Evolutionary conservation across 2,113 vertebrate genomes (phyloP).

Genomic region (Lophura nycthemera): DNA sequence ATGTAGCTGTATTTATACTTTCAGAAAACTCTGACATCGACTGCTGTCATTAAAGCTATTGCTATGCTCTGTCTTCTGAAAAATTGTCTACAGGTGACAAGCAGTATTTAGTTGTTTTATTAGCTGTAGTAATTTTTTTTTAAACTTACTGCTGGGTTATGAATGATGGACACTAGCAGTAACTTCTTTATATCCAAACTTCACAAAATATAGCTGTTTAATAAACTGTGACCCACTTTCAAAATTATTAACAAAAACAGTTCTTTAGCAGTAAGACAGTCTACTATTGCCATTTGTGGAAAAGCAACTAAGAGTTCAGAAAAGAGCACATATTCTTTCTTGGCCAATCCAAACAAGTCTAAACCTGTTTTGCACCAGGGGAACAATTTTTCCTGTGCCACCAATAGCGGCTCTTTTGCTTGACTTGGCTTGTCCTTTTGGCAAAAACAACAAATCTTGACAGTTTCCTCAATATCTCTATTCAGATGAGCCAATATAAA

Average conservation of each 20-base stretch:
- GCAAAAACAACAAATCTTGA: not conserved
- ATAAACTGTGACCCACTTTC: not conserved
- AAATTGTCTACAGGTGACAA: not conserved
- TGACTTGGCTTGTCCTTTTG: conserved; percentile 53
- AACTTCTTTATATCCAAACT: not conserved
- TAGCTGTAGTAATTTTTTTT: not conserved
- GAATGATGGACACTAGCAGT: not conserved
- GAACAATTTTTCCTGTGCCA: conserved; percentile 22
- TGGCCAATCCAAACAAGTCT: conserved; percentile 37
- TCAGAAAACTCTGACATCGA: not conserved
- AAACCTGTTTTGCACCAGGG: not conserved
- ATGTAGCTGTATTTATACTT: not conserved
- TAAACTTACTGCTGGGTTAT: not conserved
- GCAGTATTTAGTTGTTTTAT: not conserved
- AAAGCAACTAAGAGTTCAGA: not conserved
- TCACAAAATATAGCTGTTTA: not conserved
- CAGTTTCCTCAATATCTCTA: conserved; percentile 4
- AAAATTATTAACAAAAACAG: not conserved
- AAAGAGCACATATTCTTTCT: not conserved
- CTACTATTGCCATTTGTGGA: not conserved
- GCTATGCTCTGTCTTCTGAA: not conserved
- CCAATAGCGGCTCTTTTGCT: not conserved
- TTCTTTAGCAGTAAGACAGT: not conserved
- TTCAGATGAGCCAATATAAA: conserved; percentile 50
- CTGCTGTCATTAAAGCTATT: not conserved